Conservation (phyloP, 1,140 invertebrate species). For the Neodiprion fabricii region DNA sequence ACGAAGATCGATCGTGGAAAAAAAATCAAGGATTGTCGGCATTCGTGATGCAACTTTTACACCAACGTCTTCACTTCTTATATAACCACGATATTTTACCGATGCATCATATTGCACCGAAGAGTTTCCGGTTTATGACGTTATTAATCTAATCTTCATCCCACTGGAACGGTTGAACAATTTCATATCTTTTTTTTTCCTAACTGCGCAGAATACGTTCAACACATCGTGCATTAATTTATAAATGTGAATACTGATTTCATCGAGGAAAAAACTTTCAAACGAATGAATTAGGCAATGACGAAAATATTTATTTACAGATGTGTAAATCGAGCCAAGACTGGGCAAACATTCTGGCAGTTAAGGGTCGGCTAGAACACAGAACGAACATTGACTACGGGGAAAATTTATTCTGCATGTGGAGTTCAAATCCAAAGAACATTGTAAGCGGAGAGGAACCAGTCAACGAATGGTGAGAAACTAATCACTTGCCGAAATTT, state of each 20-base stretch:
- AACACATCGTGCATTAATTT: too few relatives aligned
- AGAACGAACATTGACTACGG: conserved; percentile 78
- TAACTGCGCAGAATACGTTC: too few relatives aligned
- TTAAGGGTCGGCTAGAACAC: conserved; percentile 74
- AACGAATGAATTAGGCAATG: too few relatives aligned
- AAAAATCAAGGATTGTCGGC: not conserved
- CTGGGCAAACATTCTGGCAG: conserved; percentile 80
- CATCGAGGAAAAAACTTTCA: too few relatives aligned
- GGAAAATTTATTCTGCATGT: conserved; percentile 82
- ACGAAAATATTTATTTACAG: conserved; percentile 42
- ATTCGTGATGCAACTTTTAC: too few relatives aligned
- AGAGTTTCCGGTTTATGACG: too few relatives aligned
- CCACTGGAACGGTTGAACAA: conserved; percentile 9
- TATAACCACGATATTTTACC: too few relatives aligned
- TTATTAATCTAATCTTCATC: not conserved
- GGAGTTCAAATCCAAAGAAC: conserved; percentile 76
- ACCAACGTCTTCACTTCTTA: too few relatives aligned
- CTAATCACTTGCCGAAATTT: conserved; percentile 44
- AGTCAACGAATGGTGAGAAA: conserved; percentile 74
- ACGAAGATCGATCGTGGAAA: not conserved
- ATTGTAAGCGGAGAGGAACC: conserved; percentile 71
- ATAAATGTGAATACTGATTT: too few relatives aligned
- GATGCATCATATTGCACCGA: too few relatives aligned
- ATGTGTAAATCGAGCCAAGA: conserved; percentile 78
- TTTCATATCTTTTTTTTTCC: too few relatives aligned